Evolutionary conservation across 2,797 vertebrate species (phyloP).

Genomic region (Sarcophilus harrisii): DNA sequence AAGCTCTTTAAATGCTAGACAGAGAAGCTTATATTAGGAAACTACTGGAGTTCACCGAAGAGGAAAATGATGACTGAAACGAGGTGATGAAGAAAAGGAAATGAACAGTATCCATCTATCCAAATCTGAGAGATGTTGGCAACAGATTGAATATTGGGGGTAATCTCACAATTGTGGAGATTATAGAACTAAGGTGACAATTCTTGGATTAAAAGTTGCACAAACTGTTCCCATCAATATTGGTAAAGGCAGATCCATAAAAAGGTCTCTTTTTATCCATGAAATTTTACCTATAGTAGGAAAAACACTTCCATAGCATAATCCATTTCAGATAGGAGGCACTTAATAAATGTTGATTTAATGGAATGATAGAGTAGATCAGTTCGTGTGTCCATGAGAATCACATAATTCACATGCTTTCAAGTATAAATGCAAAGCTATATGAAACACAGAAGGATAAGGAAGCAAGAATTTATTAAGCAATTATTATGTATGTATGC

Average conservation of each 20-base stretch:
- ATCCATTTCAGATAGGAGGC: background rate
- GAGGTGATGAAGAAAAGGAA: background rate
- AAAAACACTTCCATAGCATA: background rate
- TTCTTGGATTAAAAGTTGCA: background rate
- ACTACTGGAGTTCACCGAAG: background rate
- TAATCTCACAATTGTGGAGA: background rate
- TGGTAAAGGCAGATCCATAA: background rate
- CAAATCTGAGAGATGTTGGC: background rate
- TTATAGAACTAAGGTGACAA: background rate
- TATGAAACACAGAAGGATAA: background rate
- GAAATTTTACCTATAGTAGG: background rate
- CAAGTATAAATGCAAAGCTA: background rate
- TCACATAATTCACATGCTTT: background rate
- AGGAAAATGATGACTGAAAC: background rate
- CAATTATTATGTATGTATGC: background rate
- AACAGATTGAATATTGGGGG: background rate
- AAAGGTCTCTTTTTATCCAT: background rate
- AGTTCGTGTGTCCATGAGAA: rapidly evolving
- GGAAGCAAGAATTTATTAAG: background rate
- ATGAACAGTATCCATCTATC: background rate
- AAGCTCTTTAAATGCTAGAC: background rate
- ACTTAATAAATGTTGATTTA: background rate
- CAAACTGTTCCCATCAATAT: background rate
- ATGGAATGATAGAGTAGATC: background rate
- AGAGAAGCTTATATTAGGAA: background rate